Conservation (phyloP, 2,888 invertebrate genomes). For the Laothoe populi region DNA sequence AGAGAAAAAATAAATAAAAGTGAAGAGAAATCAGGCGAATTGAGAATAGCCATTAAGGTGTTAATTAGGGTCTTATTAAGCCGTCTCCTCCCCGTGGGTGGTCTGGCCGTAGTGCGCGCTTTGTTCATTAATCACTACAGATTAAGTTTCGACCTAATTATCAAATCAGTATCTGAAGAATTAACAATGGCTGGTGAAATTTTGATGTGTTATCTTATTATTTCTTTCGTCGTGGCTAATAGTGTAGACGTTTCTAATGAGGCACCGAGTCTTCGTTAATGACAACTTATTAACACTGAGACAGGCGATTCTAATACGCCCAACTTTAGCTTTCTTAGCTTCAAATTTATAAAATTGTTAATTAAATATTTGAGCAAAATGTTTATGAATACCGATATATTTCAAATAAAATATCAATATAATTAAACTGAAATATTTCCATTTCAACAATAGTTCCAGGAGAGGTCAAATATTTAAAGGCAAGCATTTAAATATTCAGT, state of each 20-base stretch:
- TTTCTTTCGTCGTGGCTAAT: conserved; percentile 1
- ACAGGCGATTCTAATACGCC: neutral
- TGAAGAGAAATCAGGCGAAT: conserved; percentile 80
- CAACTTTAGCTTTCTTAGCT: neutral
- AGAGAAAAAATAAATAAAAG: conserved; percentile 76
- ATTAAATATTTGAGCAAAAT: neutral
- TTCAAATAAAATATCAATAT: neutral
- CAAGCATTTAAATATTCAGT: neutral
- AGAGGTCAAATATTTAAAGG: neutral
- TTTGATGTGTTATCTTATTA: conserved; percentile 34
- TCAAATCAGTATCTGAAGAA: conserved; percentile 64
- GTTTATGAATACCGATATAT: neutral
- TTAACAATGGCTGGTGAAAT: conserved; percentile 48
- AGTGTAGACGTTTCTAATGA: neutral
- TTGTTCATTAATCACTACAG: conserved; percentile 78
- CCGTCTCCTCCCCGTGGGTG: conserved; percentile 82
- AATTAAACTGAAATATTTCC: neutral
- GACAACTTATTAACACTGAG: neutral
- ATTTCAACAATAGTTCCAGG: conserved; percentile 1
- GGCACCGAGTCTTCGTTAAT: neutral
- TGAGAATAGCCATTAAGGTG: conserved; percentile 84
- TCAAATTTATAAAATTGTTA: neutral
- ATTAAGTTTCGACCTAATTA: conserved; percentile 74
- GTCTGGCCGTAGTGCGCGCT: conserved; percentile 72
- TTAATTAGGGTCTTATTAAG: conserved; percentile 85